A percentile compares a stretch with the other conserved stretches of the same genome.
These are phyloP conservation scores for Platynereis dumerilii DNA, from an alignment of 2,888 invertebrate species.

Conservation along the genomic window DNA sequence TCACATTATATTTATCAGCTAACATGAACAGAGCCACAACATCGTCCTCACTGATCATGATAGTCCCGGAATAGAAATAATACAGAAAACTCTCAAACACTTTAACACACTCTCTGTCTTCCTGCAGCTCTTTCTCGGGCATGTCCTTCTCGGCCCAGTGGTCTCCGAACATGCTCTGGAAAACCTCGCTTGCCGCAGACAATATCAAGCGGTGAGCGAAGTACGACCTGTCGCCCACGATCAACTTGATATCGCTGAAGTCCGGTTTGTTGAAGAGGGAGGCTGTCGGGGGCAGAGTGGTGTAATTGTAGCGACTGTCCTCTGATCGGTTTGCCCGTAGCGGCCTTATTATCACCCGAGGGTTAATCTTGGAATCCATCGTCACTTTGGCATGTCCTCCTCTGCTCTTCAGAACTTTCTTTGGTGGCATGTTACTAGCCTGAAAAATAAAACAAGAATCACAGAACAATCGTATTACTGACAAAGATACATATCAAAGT, in stretches of 20 bases:
- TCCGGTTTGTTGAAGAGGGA: constrained; percentile 37
- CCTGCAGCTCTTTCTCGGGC: constrained; percentile 29
- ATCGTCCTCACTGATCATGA: constrained; percentile 56
- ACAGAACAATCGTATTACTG: background rate
- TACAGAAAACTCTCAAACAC: constrained; percentile 58
- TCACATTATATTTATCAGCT: constrained; percentile 56
- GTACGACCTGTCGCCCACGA: constrained; percentile 32
- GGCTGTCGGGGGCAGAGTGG: constrained; percentile 31
- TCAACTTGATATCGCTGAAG: constrained; percentile 35
- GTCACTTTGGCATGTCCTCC: constrained; percentile 13
- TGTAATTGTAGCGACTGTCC: constrained; percentile 29
- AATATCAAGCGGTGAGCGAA: constrained; percentile 36
- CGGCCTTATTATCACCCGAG: constrained; percentile 34
- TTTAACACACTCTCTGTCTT: constrained; percentile 53
- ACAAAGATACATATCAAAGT: too few relatives aligned
- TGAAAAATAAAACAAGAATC: constrained; percentile 25
- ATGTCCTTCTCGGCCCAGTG: constrained; percentile 31
- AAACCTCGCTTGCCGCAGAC: constrained; percentile 38
- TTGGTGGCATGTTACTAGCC: constrained; percentile 33
- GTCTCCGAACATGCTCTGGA: constrained; percentile 32
- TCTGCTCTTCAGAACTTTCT: constrained; percentile 11
- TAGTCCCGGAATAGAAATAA: constrained; percentile 58
- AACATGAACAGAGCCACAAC: constrained; percentile 55
- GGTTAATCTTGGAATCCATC: constrained; percentile 24
- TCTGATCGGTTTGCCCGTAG: constrained; percentile 27